Evolutionary conservation across 23 tunicate species (phyloP), one percentile per base, ranked within the genome.

Genomic region (Halocynthia roretzi): DNA sequence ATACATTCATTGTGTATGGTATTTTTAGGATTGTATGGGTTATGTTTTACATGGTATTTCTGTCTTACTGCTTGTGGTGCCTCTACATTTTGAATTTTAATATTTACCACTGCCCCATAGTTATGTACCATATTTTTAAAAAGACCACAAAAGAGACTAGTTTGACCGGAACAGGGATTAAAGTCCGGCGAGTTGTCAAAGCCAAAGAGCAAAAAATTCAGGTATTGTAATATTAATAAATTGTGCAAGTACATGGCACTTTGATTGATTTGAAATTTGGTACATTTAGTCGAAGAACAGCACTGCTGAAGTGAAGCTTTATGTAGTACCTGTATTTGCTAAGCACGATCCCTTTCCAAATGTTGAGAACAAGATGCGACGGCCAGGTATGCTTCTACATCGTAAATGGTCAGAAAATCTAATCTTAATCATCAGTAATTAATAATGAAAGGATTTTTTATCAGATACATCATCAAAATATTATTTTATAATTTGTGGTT

Each of bases 341-440:
- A 74, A 74, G 56, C 78, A 74, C 56, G 78, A 74, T 74, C 78
- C 78, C 0, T 54, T 74, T 12, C 78, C 55, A 8, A 48, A 54
- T 54, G 17, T 74, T 62, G 78, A 54, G 11, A 74, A 74, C 31
- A 23, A 23, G 14, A 17, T 64, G 15, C 50, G 55, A 19, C 55
- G 78, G 56, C 78, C 78, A 52, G 78, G 78, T 74, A 74, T n/a
- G 48, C 8, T 51, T 48, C 71, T 18, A 15, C 19, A 15, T 68
- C 19, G 21, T 19, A 15, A 0, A 68, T 68, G 4, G 64, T 31
- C 44, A 31, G 44, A 31, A 31, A 31, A 31, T 31, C 44, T 31
- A 31, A 31, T 31, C 44, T 31, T 31, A 31, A 31, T 31, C 44
- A 31, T 31, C 44, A 0, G 44, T 31, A 31, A 31, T 31, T 31